phyloP scores from a whole-genome alignment of 2,113 vertebrate genomes.

The Bambusicola thoracicus region DNA sequence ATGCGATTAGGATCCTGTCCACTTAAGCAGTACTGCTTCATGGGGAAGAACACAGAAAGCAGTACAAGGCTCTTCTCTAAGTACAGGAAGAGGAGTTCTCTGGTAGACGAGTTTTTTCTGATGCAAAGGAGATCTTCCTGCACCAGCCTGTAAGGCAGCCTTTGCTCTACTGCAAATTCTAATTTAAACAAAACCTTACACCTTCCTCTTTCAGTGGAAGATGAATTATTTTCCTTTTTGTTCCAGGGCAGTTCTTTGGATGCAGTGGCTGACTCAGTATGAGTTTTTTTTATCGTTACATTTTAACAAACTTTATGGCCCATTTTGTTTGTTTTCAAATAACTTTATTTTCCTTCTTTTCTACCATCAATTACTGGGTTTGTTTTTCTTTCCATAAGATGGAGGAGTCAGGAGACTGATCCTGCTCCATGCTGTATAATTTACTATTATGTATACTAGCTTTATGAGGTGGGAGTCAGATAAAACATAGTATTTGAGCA shows the following conservation, averaged over 20 bases:
- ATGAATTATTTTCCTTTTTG: slow-evolving; percentile 66
- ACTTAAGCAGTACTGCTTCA: neutral
- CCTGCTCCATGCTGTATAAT: slow-evolving; percentile 68
- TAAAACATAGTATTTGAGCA: slow-evolving; percentile 75
- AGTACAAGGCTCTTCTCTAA: neutral
- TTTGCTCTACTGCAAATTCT: neutral
- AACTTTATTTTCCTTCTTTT: slow-evolving; percentile 78
- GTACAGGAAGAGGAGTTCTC: neutral
- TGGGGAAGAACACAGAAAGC: neutral
- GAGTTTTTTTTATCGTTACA: slow-evolving; percentile 68
- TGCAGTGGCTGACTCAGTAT: neutral
- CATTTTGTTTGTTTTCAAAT: slow-evolving; percentile 81
- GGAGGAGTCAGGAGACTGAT: slow-evolving; percentile 72
- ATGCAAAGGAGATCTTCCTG: neutral
- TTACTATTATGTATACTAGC: slow-evolving; percentile 70
- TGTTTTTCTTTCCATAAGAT: slow-evolving; percentile 54
- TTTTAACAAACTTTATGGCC: slow-evolving; percentile 84
- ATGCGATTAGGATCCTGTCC: slow-evolving; percentile 10
- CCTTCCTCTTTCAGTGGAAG: slow-evolving; percentile 3
- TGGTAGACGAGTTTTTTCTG: neutral
- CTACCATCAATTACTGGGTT: slow-evolving; percentile 73
- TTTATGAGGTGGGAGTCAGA: slow-evolving; percentile 75
- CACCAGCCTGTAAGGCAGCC: neutral
- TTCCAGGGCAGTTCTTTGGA: slow-evolving; percentile 40
- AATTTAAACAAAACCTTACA: slow-evolving; percentile 29